Evolutionary conservation across 2,888 invertebrate genomes (phyloP).

Genomic region (Nudaria mundana): DNA sequence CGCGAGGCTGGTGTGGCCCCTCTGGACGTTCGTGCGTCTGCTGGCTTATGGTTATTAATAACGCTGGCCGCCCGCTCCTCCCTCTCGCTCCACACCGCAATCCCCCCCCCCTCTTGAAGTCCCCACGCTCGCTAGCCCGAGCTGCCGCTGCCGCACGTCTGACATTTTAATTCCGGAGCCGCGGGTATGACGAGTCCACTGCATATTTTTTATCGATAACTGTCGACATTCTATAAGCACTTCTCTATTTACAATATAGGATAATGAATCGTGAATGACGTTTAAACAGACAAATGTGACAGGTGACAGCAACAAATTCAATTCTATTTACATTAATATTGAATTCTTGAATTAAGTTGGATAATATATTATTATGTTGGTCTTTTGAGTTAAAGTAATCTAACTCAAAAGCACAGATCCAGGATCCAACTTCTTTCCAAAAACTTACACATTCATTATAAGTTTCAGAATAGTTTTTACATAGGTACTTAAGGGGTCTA

Average conservation of each 20-base stretch:
- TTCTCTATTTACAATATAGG: conserved; percentile 44
- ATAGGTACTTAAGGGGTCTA: no score
- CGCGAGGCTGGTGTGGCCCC: conserved; percentile 73
- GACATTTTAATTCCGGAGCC: conserved; percentile 79
- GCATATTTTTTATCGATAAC: conserved; percentile 65
- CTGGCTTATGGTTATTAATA: conserved; percentile 82
- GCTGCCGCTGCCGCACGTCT: conserved; percentile 76
- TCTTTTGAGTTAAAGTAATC: no score
- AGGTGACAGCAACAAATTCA: no score
- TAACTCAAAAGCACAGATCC: no score
- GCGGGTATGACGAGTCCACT: conserved; percentile 63
- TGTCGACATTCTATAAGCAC: conserved; percentile 57
- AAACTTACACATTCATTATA: no score
- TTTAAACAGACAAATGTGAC: no score
- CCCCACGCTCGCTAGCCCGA: conserved; percentile 64
- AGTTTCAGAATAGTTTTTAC: no score
- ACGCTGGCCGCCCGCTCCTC: conserved; percentile 59
- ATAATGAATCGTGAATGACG: conserved; percentile 15
- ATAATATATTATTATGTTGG: no score
- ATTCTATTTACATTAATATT: no score
- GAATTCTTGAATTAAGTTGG: no score
- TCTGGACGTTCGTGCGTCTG: conserved; percentile 81
- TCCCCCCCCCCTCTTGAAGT: conserved; percentile 43
- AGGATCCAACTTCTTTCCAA: no score
- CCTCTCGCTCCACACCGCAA: conserved; percentile 46